Evolutionary conservation across 2,797 vertebrate genomes (phyloP).

Genomic region (Pseudomugil tenellus): DNA sequence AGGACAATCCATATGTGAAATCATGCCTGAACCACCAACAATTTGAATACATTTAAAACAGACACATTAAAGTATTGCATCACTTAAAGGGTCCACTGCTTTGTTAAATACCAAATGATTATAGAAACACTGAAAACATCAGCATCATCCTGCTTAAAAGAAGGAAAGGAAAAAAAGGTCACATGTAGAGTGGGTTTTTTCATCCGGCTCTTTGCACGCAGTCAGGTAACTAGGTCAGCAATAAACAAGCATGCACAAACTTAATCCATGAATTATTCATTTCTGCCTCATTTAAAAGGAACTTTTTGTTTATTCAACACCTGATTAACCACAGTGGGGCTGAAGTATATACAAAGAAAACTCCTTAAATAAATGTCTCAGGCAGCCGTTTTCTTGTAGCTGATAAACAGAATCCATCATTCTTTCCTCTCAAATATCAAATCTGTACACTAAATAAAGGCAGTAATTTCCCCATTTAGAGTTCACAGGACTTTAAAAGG

Average conservation of each 20-base stretch:
- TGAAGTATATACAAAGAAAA: constrained; percentile 44
- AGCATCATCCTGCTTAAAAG: not conserved
- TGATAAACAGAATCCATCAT: constrained; percentile 16
- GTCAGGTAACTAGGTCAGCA: constrained; percentile 63
- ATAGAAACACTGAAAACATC: not conserved
- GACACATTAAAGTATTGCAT: not conserved
- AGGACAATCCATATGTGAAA: no score
- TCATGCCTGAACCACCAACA: no score
- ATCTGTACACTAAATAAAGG: constrained; percentile 3
- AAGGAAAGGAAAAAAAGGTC: constrained; percentile 34
- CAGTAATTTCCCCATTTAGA: not conserved
- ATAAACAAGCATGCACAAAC: constrained; percentile 39
- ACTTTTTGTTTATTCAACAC: constrained; percentile 58
- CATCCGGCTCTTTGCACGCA: constrained; percentile 45
- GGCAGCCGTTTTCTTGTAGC: constrained; percentile 20
- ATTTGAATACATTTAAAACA: not conserved
- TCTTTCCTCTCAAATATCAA: constrained; percentile 30
- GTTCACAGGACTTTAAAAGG: not conserved
- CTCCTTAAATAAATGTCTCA: constrained; percentile 42
- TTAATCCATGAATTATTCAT: constrained; percentile 67
- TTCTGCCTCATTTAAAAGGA: constrained; percentile 48
- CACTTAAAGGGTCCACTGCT: not conserved
- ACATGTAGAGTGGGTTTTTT: constrained; percentile 6
- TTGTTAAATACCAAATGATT: not conserved
- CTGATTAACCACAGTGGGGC: constrained; percentile 61